Evolutionary conservation across 2,888 invertebrate species (phyloP), one percentile per base, ranked within the genome.

Genomic region (Latrodectus hesperus): DNA sequence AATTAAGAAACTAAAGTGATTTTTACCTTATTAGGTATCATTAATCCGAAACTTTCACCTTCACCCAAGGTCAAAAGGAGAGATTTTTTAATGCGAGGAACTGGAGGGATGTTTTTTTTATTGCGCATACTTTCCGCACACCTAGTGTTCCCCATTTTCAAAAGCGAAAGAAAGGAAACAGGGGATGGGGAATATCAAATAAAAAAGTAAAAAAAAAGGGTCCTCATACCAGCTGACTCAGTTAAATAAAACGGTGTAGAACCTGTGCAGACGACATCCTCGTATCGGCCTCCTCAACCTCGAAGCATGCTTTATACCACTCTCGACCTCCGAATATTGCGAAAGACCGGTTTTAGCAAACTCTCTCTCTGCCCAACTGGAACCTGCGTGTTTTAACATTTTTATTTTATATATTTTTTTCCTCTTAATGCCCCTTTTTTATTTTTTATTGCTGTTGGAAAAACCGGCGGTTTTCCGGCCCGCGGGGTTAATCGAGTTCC

Each of bases 191-290:
- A 6, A 60, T 16, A 60, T 60, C 0, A 60, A 60, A 60, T 16
- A 16, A 55, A 55, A 6, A 55, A 55, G 55, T 14, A 2, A 55
- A 60, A n/a, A 60, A n/a, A 60, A 60, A 60, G n/a, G 60, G n/a
- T 60, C 60, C 60, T 60, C 60, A 9, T 60, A 60, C 60, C 60
- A 60, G 60, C 60, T 60, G 60, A 60, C 60, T 60, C 60, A 60
- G 14, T 60, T 60, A 60, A 60, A 60, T 60, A 60, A 60, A 60
- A 60, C 60, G 60, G 60, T 60, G 60, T n/a, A n/a, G 60, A 60
- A 60, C 60, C 60, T 60, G 60, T n/a, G 60, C 60, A 60, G 60
- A 60, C 60, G 60, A 60, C 60, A 11, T 60, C 60, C 60, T n/a
- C 10, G 12, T 11, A 6, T 60, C 60, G 60, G 38, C 60, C 60